Evolutionary conservation across 2,888 invertebrate species (phyloP).

Genomic region (Tetrapedia diversipes): DNA sequence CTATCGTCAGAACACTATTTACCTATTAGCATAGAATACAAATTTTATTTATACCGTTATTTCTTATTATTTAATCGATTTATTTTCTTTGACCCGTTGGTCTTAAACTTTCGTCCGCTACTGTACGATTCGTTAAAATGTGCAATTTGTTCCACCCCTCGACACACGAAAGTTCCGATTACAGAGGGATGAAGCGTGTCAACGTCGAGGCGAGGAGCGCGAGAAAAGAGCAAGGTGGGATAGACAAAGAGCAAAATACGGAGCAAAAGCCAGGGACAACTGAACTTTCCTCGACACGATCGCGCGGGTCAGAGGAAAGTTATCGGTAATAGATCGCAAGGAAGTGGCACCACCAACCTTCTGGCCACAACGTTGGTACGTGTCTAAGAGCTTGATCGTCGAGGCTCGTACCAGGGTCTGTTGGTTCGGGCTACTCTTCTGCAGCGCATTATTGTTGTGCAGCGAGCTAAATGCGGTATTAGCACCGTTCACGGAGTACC

Average conservation of each 20-base stretch:
- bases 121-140: too few species aligned
- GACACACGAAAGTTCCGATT: too few species aligned
- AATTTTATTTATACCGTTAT: too few species aligned
- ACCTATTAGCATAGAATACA: too few species aligned
- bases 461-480: slow-evolving; percentile 80
- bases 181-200: too few species aligned
- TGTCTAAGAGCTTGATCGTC: slow-evolving; percentile 88
- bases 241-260: neutral
- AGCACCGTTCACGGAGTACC: slow-evolving; percentile 80
- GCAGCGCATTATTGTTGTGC: slow-evolving; percentile 82
- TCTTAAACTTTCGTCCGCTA: too few species aligned
- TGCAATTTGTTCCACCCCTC: too few species aligned
- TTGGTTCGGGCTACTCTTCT: slow-evolving; percentile 83
- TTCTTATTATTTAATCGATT: too few species aligned
- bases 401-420: slow-evolving; percentile 87
- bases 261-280: neutral
- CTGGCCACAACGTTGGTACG: slow-evolving; percentile 88
- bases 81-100: too few species aligned
- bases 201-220: neutral
- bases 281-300: slow-evolving; percentile 24
- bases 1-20: too few species aligned
- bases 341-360: slow-evolving; percentile 83
- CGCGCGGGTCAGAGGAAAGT: slow-evolving; percentile 2
- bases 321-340: slow-evolving; percentile 46
- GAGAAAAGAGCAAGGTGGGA: neutral